phyloP scores from a whole-genome alignment of 2,888 invertebrate genomes.

The Phymatocera aterrima region DNA sequence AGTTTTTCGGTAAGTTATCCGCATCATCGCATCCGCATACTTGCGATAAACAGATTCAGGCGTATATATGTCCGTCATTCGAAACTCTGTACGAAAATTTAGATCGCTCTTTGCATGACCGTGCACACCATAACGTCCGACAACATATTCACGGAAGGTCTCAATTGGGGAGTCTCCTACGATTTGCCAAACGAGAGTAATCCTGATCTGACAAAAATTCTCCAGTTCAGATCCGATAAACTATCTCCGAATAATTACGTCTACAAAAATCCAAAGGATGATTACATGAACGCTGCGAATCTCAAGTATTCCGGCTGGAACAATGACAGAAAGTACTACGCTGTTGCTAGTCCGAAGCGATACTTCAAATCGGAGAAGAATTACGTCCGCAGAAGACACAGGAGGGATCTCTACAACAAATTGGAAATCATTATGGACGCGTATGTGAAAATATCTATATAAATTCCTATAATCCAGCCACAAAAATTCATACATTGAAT shows the following conservation, averaged over 20 bases:
- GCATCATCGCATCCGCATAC: too few relatives aligned
- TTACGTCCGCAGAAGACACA: conserved; percentile 78
- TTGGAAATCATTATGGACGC: conserved; percentile 83
- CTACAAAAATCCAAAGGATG: conserved; percentile 16
- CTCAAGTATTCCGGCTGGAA: conserved; percentile 29
- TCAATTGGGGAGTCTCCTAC: conserved; percentile 85
- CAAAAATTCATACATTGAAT: background rate
- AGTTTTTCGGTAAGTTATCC: conserved; percentile 81
- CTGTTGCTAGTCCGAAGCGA: conserved; percentile 58
- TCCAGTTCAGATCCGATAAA: conserved; percentile 66
- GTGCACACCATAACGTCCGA: conserved; percentile 73
- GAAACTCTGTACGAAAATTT: background rate
- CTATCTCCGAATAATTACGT: conserved; percentile 54
- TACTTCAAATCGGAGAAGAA: conserved; percentile 65
- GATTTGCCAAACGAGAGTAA: conserved; percentile 74
- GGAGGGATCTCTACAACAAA: conserved; percentile 83
- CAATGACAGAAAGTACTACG: conserved; percentile 34
- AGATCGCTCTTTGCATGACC: conserved; percentile 80
- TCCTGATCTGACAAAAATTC: conserved; percentile 67
- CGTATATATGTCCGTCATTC: background rate
- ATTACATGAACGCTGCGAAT: background rate
- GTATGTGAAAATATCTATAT: conserved; percentile 76
- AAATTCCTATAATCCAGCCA: background rate
- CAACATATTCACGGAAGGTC: conserved; percentile 79
- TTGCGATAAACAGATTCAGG: too few relatives aligned